phyloP scores from a whole-genome alignment of 1,140 invertebrate species.

The Pectinophora gossypiella region DNA sequence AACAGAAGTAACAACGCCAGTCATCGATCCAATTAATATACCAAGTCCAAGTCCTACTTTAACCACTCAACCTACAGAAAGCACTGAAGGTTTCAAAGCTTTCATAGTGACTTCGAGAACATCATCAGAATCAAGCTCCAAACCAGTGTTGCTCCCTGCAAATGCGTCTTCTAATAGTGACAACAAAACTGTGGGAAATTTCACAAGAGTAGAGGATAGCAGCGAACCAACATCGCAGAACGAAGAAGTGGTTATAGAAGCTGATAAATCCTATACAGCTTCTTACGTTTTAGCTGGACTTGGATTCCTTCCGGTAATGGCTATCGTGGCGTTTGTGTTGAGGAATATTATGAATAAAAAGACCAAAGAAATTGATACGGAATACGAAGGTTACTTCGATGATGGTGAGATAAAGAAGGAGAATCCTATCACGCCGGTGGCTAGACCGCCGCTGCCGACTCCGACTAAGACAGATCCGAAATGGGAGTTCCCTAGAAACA shows the following conservation, averaged over 20 bases:
- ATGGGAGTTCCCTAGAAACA: slow-evolving; percentile 87
- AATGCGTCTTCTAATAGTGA: slow-evolving; percentile 22
- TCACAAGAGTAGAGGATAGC: slow-evolving; percentile 30
- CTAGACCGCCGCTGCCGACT: slow-evolving; percentile 70
- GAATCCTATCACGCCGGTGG: slow-evolving; percentile 66
- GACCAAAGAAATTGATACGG: slow-evolving; percentile 76
- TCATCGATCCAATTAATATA: slow-evolving; percentile 17
- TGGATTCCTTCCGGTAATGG: slow-evolving; percentile 76
- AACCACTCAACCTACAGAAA: slow-evolving; percentile 17
- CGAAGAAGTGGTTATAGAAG: slow-evolving; percentile 73
- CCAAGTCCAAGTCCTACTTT: slow-evolving; percentile 17
- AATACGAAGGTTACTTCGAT: slow-evolving; percentile 77
- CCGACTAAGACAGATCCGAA: slow-evolving; percentile 76
- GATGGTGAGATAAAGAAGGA: slow-evolving; percentile 72
- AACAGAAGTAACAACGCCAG: slow-evolving; percentile 14
- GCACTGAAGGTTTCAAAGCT: slow-evolving; percentile 28
- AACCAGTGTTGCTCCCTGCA: slow-evolving; percentile 23
- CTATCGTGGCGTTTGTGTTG: slow-evolving; percentile 75
- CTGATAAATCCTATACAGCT: slow-evolving; percentile 75
- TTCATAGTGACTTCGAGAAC: slow-evolving; percentile 45
- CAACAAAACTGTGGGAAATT: slow-evolving; percentile 36
- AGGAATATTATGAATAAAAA: slow-evolving; percentile 75
- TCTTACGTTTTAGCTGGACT: slow-evolving; percentile 77
- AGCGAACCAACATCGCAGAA: slow-evolving; percentile 35
- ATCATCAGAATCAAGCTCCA: slow-evolving; percentile 48